Base-by-base conservation (phyloP, 2,113 vertebrate species). In the Petrocephalus zakoni region DNA sequence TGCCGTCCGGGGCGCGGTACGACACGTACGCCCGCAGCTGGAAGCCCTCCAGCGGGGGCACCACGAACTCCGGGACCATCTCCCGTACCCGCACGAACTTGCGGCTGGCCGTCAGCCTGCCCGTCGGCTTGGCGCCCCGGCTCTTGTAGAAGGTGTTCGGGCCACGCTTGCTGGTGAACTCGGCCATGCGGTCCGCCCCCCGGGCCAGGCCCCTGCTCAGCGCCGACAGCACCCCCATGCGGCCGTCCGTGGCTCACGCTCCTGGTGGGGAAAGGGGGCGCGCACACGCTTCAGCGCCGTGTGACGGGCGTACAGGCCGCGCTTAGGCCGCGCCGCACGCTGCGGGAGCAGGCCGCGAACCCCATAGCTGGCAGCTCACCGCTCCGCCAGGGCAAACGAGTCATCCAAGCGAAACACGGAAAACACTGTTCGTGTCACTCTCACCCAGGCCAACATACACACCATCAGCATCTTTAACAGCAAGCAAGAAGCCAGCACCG, bases 111-210 rank as follows among this genome's bases (percentile, higher is more conserved):
- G 95, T 96, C 19, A 88, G 81, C 51, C 92, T 46, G 29, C 98
- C 98, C 0, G 93, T 86, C 6, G 89, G 91, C 90, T 94, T 95
- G 19, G 96, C 92, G 0, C 97, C 97, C 0, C 98, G 92, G 89
- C 97, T 93, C 91, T 95, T 98, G 90, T 95, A 93, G 87, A 97
- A 94, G 87, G 92, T 96, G 1, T 94, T 95, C 0, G 97, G 95
- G 34, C 98, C 98, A 0, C 97, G 97, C 89, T 99, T 99, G 94
- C 98, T 98, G 10, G 97, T 99, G 94, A 97, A 98, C 86, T 95
- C 94, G 0, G 97, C 94, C 95, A 96, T 91, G 2, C 98, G 93
- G 94, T 99, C 97, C 0, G 97, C 97, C 2, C 98, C 98, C 86
- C 98, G 94, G 1, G 96, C 92, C 52, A 99, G 91, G 21, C 96